These are phyloP conservation scores for Podarcis cretensis DNA, from an alignment of 2,113 vertebrate genomes.

Conservation along the genomic window DNA sequence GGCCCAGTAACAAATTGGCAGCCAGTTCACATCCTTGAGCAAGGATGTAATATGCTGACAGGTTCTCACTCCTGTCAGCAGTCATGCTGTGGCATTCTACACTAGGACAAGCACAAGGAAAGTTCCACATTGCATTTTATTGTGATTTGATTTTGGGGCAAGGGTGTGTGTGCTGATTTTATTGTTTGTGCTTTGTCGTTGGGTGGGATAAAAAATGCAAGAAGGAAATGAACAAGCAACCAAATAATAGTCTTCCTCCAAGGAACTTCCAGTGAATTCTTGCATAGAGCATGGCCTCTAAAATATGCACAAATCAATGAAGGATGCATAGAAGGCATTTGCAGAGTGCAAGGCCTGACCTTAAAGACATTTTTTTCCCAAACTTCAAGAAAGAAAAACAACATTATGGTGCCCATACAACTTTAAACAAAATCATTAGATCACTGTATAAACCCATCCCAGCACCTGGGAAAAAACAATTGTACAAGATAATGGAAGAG, in stretches of 20 bases:
- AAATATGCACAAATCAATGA: neutral
- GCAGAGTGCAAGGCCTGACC: conserved; percentile 31
- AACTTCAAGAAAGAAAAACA: conserved; percentile 42
- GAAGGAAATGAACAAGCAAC: neutral
- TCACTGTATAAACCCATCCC: conserved; percentile 59
- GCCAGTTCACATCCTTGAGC: too few relatives aligned
- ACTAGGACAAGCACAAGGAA: too few relatives aligned
- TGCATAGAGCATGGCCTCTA: neutral
- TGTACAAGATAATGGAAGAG: conserved; percentile 61
- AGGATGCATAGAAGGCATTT: neutral
- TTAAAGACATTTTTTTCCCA: conserved; percentile 45
- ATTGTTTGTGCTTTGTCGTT: neutral
- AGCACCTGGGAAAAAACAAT: conserved; percentile 55
- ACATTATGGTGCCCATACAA: conserved; percentile 55
- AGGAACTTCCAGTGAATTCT: neutral
- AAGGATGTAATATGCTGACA: too few relatives aligned
- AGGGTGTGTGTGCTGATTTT: neutral
- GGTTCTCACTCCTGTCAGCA: too few relatives aligned
- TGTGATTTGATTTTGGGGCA: too few relatives aligned
- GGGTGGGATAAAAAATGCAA: neutral
- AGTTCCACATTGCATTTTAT: too few relatives aligned
- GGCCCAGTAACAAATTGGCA: too few relatives aligned
- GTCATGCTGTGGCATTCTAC: too few relatives aligned
- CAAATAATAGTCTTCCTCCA: neutral
- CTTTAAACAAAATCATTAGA: conserved; percentile 63